phyloP scores from a whole-genome alignment of 2,888 invertebrate genomes.

The Nemoura dubitans region DNA sequence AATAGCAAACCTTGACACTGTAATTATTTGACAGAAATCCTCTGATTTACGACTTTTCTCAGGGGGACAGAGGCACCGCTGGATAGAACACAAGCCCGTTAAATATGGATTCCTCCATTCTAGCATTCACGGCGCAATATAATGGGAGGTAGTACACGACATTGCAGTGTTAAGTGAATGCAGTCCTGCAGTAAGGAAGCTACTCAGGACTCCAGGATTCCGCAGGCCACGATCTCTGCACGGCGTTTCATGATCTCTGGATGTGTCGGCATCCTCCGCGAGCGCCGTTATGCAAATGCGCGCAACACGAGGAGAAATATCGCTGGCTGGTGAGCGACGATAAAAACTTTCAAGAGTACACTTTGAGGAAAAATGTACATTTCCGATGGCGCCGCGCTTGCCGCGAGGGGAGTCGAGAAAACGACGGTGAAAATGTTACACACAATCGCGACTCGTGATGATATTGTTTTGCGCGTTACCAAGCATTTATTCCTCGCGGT shows the following conservation, averaged over 20 bases:
- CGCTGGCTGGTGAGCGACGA: constrained; percentile 26
- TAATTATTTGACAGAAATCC: constrained; percentile 32
- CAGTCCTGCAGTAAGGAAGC: background rate
- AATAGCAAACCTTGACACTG: constrained; percentile 13
- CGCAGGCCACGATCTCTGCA: background rate
- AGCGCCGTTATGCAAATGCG: constrained; percentile 39
- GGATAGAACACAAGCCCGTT: background rate
- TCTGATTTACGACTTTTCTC: constrained; percentile 13
- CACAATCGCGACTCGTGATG: background rate
- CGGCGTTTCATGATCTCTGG: constrained; percentile 1
- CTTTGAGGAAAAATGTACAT: constrained; percentile 28
- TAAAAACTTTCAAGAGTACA: constrained; percentile 26
- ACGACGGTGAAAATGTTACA: background rate
- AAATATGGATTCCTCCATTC: background rate
- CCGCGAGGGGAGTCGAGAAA: constrained; percentile 24
- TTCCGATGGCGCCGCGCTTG: constrained; percentile 19
- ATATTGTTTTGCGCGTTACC: constrained; percentile 1
- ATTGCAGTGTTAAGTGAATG: too few relatives aligned
- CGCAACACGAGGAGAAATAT: background rate
- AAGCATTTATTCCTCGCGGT: too few relatives aligned
- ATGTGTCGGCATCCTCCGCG: background rate
- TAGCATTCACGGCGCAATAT: background rate
- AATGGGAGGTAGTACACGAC: background rate
- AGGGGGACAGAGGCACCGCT: background rate
- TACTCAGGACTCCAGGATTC: background rate